These are phyloP conservation scores for Procavia capensis DNA, from an alignment of 2,113 vertebrate species.

Conservation along the genomic window DNA sequence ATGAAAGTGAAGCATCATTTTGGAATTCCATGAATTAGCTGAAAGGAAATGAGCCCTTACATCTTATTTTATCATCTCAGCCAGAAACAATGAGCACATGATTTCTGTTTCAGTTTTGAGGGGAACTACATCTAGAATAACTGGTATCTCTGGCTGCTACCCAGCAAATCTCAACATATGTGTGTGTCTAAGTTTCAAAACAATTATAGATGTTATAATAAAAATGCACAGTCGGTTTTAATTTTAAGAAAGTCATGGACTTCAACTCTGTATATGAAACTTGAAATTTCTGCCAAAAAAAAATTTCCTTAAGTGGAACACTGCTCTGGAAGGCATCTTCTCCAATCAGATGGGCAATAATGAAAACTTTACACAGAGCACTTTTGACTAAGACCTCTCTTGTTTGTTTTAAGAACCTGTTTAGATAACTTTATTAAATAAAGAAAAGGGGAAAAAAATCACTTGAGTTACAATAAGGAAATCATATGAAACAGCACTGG, in stretches of 20 bases:
- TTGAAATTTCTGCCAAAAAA: neutral
- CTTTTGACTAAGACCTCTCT: neutral
- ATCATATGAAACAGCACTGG: neutral
- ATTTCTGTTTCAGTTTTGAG: constrained; percentile 10
- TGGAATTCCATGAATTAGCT: constrained; percentile 24
- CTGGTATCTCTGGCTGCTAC: neutral
- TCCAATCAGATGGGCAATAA: neutral
- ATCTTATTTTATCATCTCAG: neutral
- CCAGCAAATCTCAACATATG: constrained; percentile 22
- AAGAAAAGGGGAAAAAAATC: neutral
- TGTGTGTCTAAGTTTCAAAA: neutral
- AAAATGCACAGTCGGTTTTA: neutral
- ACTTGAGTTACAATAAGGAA: neutral
- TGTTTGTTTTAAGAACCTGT: neutral
- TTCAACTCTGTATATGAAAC: neutral
- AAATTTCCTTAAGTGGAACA: neutral
- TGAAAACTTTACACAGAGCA: neutral
- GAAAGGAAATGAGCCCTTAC: neutral
- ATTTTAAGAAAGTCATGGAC: constrained; percentile 17
- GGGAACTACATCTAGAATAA: constrained; percentile 5
- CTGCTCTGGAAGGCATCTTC: neutral
- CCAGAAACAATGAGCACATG: neutral
- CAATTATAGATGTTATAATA: constrained; percentile 13
- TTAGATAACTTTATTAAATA: constrained; percentile 49
- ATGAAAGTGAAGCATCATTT: neutral